Evolutionary conservation across 2,888 invertebrate genomes (phyloP).

Genomic region (Chirona hameri): DNA sequence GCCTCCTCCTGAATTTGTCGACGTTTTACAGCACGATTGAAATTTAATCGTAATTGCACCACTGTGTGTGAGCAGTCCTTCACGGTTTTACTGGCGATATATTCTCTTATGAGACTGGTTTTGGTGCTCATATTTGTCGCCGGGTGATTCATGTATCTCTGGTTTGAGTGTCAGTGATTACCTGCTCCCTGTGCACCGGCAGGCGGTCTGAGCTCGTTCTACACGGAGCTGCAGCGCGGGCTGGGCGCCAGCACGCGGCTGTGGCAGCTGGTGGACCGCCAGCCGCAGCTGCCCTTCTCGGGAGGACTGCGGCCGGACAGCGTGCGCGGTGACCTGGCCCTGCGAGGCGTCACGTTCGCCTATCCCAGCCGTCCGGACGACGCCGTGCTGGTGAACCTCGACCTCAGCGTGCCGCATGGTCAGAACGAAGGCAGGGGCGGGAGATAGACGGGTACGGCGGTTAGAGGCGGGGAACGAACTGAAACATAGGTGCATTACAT

Average conservation of each 20-base stretch:
- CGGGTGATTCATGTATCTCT: too few relatives aligned
- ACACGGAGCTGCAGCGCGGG: conserved; percentile 88
- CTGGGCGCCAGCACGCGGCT: conserved; percentile 84
- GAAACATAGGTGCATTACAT: too few relatives aligned
- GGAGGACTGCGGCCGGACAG: conserved; percentile 56
- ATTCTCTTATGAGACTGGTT: too few relatives aligned
- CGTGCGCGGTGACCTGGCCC: conserved; percentile 69
- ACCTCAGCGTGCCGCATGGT: conserved; percentile 62
- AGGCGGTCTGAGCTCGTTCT: conserved; percentile 62
- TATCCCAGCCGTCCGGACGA: conserved; percentile 64
- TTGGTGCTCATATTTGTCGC: too few relatives aligned
- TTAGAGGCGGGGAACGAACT: too few relatives aligned
- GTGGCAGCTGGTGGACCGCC: conserved; percentile 82
- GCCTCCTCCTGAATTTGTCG: too few relatives aligned
- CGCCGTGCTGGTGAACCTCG: conserved; percentile 62
- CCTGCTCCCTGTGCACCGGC: conserved; percentile 2
- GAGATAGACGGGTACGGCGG: too few relatives aligned
- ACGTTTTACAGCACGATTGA: too few relatives aligned
- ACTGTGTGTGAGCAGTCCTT: too few relatives aligned
- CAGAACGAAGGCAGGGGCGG: conserved; percentile 44
- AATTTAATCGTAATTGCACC: too few relatives aligned
- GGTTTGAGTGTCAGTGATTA: too few relatives aligned
- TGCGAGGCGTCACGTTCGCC: conserved; percentile 67
- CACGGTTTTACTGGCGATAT: too few relatives aligned
- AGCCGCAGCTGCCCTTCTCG: conserved; percentile 68